Percentiles rank a stretch among this genome's conserved stretches.
phyloP scores from a whole-genome alignment of 2,888 invertebrate species.

The Notodonta ziczac region DNA sequence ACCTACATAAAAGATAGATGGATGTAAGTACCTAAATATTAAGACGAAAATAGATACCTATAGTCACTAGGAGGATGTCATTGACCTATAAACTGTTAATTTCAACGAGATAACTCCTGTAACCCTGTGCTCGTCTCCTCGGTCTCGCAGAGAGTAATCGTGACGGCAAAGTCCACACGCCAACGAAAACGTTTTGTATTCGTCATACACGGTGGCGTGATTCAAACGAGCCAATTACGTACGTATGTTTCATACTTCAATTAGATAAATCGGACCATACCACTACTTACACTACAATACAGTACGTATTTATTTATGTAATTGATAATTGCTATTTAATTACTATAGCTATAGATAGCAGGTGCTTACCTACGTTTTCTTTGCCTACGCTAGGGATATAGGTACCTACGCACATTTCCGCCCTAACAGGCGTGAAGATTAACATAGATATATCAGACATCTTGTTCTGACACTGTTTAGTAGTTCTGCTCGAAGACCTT shows the following conservation, averaged over 20 bases:
- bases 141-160: constrained; percentile 24
- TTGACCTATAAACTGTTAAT: constrained; percentile 35
- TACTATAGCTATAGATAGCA: too few species aligned
- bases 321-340: background rate
- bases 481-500: too few species aligned
- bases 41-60: constrained; percentile 1
- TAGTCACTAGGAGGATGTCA: constrained; percentile 28
- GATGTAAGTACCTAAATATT: too few species aligned
- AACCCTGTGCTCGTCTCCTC: constrained; percentile 32
- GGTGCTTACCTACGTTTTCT: too few species aligned
- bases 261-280: constrained; percentile 4
- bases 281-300: background rate
- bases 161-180: constrained; percentile 60
- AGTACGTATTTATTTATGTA: background rate
- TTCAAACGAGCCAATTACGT: constrained; percentile 70
- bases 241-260: constrained; percentile 37
- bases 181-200: constrained; percentile 57
- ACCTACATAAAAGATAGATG: too few species aligned
- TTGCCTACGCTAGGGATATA: too few species aligned
- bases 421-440: too few species aligned
- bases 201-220: constrained; percentile 76
- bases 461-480: too few species aligned
- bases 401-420: too few species aligned
- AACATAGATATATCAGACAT: too few species aligned
- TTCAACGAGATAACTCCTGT: constrained; percentile 38